Conservation (phyloP, 2,888 invertebrate genomes). For the Agrotis clavis region DNA sequence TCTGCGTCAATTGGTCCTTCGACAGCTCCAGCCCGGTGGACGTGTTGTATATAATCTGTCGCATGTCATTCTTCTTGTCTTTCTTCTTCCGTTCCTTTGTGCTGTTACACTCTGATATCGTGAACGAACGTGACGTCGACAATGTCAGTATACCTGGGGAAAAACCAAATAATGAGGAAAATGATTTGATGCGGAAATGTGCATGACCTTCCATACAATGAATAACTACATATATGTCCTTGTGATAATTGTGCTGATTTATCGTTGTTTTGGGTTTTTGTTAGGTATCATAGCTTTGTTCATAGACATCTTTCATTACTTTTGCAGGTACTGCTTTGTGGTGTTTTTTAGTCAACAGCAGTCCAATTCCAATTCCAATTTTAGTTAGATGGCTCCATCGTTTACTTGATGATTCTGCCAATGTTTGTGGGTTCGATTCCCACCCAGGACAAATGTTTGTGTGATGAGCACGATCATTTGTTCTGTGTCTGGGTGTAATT, state of each 20-base stretch:
- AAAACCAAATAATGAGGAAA: constrained; percentile 44
- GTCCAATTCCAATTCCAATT: too few species aligned
- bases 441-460: too few species aligned
- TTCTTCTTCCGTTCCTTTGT: constrained; percentile 78
- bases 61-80: constrained; percentile 81
- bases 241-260: constrained; percentile 11
- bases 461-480: too few species aligned
- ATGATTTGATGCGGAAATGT: constrained; percentile 31
- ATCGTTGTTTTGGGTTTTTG: constrained; percentile 10
- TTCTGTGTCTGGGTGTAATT: too few species aligned
- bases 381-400: too few species aligned
- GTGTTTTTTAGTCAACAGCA: too few species aligned
- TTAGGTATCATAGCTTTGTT: not conserved
- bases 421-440: too few species aligned
- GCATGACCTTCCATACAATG: constrained; percentile 10
- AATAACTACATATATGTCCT: constrained; percentile 31
- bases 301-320: not conserved
- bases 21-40: constrained; percentile 92
- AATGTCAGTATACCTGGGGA: constrained; percentile 80
- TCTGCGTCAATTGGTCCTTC: constrained; percentile 92
- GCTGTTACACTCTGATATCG: constrained; percentile 83
- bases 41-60: constrained; percentile 90
- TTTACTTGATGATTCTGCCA: too few species aligned
- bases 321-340: too few species aligned
- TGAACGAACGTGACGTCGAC: constrained; percentile 85